phyloP scores from a whole-genome alignment of 2,888 invertebrate species.

The Pemphredon lugubris region DNA sequence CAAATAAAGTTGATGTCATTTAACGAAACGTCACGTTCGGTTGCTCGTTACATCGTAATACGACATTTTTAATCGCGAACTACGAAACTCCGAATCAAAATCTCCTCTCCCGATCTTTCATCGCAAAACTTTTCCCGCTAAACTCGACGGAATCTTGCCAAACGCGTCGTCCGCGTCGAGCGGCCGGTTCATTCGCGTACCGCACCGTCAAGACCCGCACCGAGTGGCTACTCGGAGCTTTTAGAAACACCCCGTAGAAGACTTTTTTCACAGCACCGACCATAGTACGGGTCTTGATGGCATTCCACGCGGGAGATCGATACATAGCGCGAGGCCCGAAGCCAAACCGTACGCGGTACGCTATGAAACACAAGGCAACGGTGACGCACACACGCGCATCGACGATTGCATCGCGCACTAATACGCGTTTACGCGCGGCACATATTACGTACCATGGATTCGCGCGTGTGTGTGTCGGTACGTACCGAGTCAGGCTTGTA shows the following conservation, averaged over 20 bases:
- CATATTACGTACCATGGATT: background rate
- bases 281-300: slow-evolving; percentile 49
- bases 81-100: too few species aligned
- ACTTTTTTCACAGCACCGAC: slow-evolving; percentile 28
- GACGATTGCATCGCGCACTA: background rate
- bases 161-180: too few species aligned
- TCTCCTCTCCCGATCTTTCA: too few species aligned
- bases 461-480: background rate
- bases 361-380: slow-evolving; percentile 53
- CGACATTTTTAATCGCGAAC: too few species aligned
- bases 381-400: slow-evolving; percentile 10
- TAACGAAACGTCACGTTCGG: too few species aligned
- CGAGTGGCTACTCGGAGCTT: too few species aligned
- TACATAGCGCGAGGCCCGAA: slow-evolving; percentile 71
- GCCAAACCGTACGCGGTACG: slow-evolving; percentile 67
- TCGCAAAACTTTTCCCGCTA: too few species aligned
- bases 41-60: too few species aligned
- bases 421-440: background rate
- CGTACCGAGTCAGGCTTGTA: background rate
- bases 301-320: slow-evolving; percentile 69
- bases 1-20: too few species aligned
- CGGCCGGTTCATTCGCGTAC: too few species aligned
- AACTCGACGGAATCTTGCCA: too few species aligned
- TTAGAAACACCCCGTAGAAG: slow-evolving; percentile 36
- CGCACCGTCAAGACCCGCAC: too few species aligned